Base-by-base conservation (phyloP, 2,113 vertebrate genomes). In the Nycticebus coucang region DNA sequence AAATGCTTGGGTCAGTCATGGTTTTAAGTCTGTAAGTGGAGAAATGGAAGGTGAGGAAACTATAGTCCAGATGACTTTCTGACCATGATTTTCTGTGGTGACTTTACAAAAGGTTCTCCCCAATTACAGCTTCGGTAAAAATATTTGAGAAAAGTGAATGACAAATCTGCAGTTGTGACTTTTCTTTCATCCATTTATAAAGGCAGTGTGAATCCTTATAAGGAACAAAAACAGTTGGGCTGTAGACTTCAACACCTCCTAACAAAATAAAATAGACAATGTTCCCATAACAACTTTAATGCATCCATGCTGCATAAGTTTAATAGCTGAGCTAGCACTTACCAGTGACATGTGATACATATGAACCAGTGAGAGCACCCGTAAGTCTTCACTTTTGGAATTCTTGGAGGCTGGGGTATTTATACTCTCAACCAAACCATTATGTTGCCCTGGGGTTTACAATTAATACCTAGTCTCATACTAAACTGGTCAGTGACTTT, bases 401-500 rank as follows among this genome's bases (percentile, higher is more conserved):
- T 87, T 64, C 91, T 19, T 4, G 72, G 87, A 95, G 87, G 72
- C 72, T 87, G 60, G 41, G 14, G 14, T 64, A 60, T 87, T 92
- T 94, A 84, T 26, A 30, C 87, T 89, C 72, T 86, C 69, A 93
- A 21, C 28, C 18, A 81, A 89, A 59, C 64, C 21, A 37, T 95
- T 80, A 75, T 41, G 50, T 77, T 88, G 10, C 75, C 59, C 89
- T 24, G 50, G 60, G 64, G 45, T 96, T 77, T 93, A 50, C 59
- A 89, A 84, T 96, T 95, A 89, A 87, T 91, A 89, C 50, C 64
- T 66, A 62, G 24, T 75, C 26, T 87, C 79, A 57, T 84, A 35
- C 53, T 72, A 71, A 94, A 91, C 75, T 68, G n/a, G 37, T 91
- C 59, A 94, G 89, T 68, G 79, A 84, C 77, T 97, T 83, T 95